Evolutionary conservation across 2,797 vertebrate species (phyloP), one percentile per base, ranked within the genome.

Genomic region (Choloepus didactylus): DNA sequence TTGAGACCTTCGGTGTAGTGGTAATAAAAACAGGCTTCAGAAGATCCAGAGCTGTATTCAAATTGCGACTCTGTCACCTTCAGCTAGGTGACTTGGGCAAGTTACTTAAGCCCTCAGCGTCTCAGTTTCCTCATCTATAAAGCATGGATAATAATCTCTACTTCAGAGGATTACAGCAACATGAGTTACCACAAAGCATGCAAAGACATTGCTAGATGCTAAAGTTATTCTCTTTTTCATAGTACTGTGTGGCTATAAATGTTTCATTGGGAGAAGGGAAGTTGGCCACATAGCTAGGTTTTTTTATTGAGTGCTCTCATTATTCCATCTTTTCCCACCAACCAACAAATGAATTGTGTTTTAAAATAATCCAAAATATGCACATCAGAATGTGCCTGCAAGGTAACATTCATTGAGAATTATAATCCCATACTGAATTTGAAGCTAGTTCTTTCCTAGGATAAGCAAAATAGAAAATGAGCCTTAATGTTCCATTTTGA

Each of bases 381-480:
- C 25, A 87, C 64, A 89, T 85, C 18, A 56, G 70, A 56, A 77
- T 91, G 35, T 89, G 12, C 72, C 29, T 64, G 21, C 10, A 38
- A 35, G 54, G 44, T 19, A 82, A 69, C 56, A 86, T 73, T 87
- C 88, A 38, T 19, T 77, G 41, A 85, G 64, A 93, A 91, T 84
- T 89, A 59, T 44, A 67, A 76, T 51, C n/a, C 31, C 44, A 86
- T 18, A 72, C 9, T 84, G 35, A 46, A 56, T 77, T 73, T 49
- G 72, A 29, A 25, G 72, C 25, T 73, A 46, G 44, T 14, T 7
- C 27, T 46, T 46, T 77, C 44, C 27, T 72, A 85, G 41, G 49
- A 49, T 60, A 87, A 84, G 23, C 44, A 81, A 85, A 51, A 90
- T 73, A 16, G 31, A 86, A 87, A 85, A 41, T 38, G 38, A 88